Evolutionary conservation across 1,140 invertebrate genomes (phyloP), one percentile per base, ranked within the genome.

Genomic region (Nephotettix cincticeps): DNA sequence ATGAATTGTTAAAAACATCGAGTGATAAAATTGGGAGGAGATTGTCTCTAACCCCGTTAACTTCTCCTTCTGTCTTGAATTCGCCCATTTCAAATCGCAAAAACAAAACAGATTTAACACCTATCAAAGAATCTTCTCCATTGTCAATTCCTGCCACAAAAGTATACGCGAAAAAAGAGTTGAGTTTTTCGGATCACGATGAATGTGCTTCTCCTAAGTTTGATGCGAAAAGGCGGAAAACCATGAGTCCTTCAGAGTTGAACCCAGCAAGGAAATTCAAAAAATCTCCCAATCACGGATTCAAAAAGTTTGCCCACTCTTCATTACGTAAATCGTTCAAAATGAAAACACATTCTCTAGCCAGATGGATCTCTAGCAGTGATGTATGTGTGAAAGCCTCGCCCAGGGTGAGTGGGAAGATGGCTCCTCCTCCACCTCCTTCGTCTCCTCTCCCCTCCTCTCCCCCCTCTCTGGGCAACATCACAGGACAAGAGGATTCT

Each of bases 321-420:
- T 51, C 51, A 21, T 32, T 74, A 11, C 32, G 73, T 17, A 61
- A 71, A 17, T 74, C 73, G 14, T 69, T 74, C 27, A 58, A 71
- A 63, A 58, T 70, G 21, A 74, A 74, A 64, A 71, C 73, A 3
- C 69, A 70, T 29, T 56, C 67, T n/a, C 32, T 74, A 32, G 54
- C 70, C 13, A 36, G 68, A 29, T 74, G 73, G 73, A 71, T 74
- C n/a, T 74, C 73, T 6, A 74, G 69, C 47, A 67, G 70, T 54
- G 72, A 73, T 71, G 72, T 73, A 6, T 80, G 65, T 76, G 78
- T 65, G 74, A 77, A 23, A 77, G 76, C 54, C 61, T 77, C 45
- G 77, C 73, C 66, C 71, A 68, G 68, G 11, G 61, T 61, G 58
- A 75, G 47, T 63, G 71, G n/a, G 1, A 23, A 21, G 9, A 27